A percentile compares a stretch with the other conserved stretches of the same genome.
Evolutionary conservation across 2,888 invertebrate species (phyloP).

Genomic region (Cataglyphis cursor): DNA sequence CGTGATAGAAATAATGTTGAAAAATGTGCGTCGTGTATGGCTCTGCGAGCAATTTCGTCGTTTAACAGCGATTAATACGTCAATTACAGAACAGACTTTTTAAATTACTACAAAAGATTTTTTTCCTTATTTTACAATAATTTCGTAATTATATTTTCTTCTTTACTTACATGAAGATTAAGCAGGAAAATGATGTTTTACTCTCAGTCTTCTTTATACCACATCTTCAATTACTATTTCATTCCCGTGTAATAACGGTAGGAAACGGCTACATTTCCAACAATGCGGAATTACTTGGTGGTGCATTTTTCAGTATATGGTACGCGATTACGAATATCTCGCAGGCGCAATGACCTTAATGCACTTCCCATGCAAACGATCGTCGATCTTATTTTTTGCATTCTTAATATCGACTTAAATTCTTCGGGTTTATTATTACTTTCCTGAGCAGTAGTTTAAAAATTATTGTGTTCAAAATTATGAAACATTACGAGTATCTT

Average conservation of each 20-base stretch:
- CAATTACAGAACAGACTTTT: background rate
- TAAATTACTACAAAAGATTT: background rate
- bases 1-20: background rate
- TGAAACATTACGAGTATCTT: background rate
- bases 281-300: slow-evolving; percentile 38
- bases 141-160: background rate
- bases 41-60: background rate
- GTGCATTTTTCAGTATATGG: slow-evolving; percentile 52
- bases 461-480: slow-evolving; percentile 17
- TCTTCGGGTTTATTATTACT: slow-evolving; percentile 23
- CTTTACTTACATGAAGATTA: background rate
- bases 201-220: background rate
- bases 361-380: slow-evolving; percentile 63
- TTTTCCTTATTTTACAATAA: background rate
- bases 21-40: background rate
- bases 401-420: slow-evolving; percentile 43
- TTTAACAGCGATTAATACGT: background rate
- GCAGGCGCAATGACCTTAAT: slow-evolving; percentile 63
- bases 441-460: background rate
- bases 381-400: slow-evolving; percentile 36
- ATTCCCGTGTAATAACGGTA: slow-evolving; percentile 10
- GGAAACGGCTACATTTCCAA: slow-evolving; percentile 30
- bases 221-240: slow-evolving; percentile 24
- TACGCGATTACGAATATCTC: slow-evolving; percentile 53
- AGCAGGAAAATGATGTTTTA: background rate